Evolutionary conservation across 2,888 invertebrate genomes (phyloP), one percentile per base, ranked within the genome.

Genomic region (Eucriotettix oculatus): DNA sequence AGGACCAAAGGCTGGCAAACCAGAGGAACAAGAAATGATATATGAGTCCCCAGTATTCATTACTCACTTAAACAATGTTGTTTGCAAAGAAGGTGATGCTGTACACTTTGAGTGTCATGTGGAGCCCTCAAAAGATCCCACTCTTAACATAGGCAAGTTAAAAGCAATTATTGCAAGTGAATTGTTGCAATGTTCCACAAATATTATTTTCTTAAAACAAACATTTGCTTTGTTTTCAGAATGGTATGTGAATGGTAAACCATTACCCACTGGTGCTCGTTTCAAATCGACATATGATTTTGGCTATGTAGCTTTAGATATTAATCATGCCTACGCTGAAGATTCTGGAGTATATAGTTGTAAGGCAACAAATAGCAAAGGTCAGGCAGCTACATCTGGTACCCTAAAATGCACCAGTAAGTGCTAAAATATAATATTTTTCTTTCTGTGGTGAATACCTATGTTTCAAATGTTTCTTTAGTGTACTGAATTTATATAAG

Each of bases 281-380:
- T 96, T 88, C 72, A 91, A 92, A 74, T 87, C 90, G 41, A 89
- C 87, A 16, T 91, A 94, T 70, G 98, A 99, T 73, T 98, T 99
- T 73, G 98, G 98, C 61, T 94, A 90, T 70, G 91, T 97, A 11
- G 86, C 94, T 16, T 77, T 99, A 68, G 95, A 96, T 70, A 82
- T 96, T 64, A 84, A 80, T 60, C 89, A 90, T 66, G 84, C 88
- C 0, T 92, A 94, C 69, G 87, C 89, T 64, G 91, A 94, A 76
- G 94, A 96, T 74, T 92, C 91, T 60, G 96, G 95, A 57, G 82
- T 94, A 64, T 91, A 92, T 68, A 91, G 89, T 42, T 91, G 91
- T 70, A 90, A 87, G 73, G 93, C 93, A 16, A 89, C 86, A 1
- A 94, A 94, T 71, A 86, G 80, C 67, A 90, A 87, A 72, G 94